phyloP scores from a whole-genome alignment of 2,888 invertebrate species.

The Gastracanthus pulcherrimus region DNA sequence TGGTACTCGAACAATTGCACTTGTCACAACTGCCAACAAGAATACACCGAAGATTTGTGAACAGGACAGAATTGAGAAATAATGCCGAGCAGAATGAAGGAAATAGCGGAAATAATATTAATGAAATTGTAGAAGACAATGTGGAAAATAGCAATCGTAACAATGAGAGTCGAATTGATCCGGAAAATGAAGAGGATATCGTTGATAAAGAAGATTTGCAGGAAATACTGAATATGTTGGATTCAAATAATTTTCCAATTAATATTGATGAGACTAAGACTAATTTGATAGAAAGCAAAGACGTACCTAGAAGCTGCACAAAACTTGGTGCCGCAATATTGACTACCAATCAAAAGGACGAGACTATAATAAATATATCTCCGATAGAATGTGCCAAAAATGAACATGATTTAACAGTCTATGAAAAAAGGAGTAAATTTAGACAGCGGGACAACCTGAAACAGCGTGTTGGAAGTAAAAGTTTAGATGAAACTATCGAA shows the following conservation, averaged over 20 bases:
- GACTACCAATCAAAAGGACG: neutral
- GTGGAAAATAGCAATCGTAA: conserved; percentile 26
- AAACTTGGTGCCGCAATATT: conserved; percentile 16
- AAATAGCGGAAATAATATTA: conserved; percentile 21
- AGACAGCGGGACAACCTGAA: neutral
- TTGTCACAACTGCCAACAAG: conserved; percentile 67
- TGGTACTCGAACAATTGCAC: conserved; percentile 72
- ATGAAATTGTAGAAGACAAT: conserved; percentile 55
- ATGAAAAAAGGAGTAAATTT: conserved; percentile 23
- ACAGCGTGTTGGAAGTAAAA: conserved; percentile 37
- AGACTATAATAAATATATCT: neutral
- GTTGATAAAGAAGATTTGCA: conserved; percentile 70
- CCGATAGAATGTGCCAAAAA: conserved; percentile 13
- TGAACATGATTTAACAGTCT: neutral
- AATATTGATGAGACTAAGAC: conserved; percentile 30
- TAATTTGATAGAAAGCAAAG: conserved; percentile 31
- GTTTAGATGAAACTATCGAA: conserved; percentile 52
- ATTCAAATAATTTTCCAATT: conserved; percentile 63
- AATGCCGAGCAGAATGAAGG: conserved; percentile 49
- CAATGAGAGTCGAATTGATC: conserved; percentile 49
- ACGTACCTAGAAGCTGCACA: conserved; percentile 9
- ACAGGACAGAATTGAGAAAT: conserved; percentile 18
- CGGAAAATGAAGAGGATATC: conserved; percentile 58
- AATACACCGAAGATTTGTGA: conserved; percentile 53
- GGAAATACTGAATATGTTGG: conserved; percentile 72